Evolutionary conservation across 2,888 invertebrate genomes (phyloP).

Genomic region (Chalcis sispes): DNA sequence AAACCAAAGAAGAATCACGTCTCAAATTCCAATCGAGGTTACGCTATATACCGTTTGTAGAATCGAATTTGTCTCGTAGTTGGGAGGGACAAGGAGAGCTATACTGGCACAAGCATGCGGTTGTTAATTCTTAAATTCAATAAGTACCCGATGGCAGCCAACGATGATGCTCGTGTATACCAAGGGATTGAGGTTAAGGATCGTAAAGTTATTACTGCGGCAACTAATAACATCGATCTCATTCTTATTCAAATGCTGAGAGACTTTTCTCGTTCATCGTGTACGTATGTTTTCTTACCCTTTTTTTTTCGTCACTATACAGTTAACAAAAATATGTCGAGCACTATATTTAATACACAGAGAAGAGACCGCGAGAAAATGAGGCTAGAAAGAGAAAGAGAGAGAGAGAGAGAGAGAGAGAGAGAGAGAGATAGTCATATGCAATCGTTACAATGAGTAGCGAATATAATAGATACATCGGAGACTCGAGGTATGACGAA

Average conservation of each 20-base stretch:
- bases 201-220: too few relatives aligned
- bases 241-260: conserved; percentile 48
- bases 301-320: background rate
- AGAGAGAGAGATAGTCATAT: too few relatives aligned
- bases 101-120: too few relatives aligned
- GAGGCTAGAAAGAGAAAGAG: too few relatives aligned
- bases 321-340: conserved; percentile 3
- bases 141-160: conserved; percentile 6
- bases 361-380: conserved; percentile 3
- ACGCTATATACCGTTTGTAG: too few relatives aligned
- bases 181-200: conserved; percentile 35
- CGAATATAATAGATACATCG: background rate
- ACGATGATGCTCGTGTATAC: background rate
- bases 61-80: conserved; percentile 11
- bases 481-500: background rate
- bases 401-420: too few relatives aligned
- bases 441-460: too few relatives aligned
- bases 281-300: conserved; percentile 25
- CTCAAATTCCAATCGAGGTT: background rate
- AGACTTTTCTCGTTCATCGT: too few relatives aligned
- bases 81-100: background rate
- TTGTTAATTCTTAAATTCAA: conserved; percentile 44
- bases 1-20: too few relatives aligned
- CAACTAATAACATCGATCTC: too few relatives aligned
- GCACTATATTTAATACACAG: background rate